Percentiles rank a stretch among this genome's conserved stretches.
These are phyloP conservation scores for Thumatha senex DNA, from an alignment of 2,888 invertebrate species.

Conservation along the genomic window DNA sequence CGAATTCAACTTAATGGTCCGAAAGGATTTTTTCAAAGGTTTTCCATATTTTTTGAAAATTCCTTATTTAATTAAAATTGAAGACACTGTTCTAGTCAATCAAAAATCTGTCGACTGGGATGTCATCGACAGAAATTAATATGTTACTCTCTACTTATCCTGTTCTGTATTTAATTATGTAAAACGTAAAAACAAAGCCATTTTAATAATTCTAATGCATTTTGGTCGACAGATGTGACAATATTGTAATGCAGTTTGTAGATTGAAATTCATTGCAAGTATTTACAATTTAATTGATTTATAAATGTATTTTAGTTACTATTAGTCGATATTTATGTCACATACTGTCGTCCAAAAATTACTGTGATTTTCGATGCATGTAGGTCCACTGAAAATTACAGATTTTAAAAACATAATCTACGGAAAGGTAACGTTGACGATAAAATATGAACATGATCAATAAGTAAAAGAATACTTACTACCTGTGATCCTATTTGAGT, in stretches of 20 bases:
- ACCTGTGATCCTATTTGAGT: no score
- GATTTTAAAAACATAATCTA: no score
- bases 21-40: no score
- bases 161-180: no score
- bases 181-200: not conserved
- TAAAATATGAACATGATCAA: no score
- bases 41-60: not conserved
- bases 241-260: not conserved
- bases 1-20: no score
- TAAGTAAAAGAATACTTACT: no score
- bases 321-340: not conserved
- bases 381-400: no score
- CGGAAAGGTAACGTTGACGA: no score
- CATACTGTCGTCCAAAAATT: constrained; percentile 1
- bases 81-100: constrained; percentile 3
- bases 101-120: constrained; percentile 2
- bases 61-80: not conserved
- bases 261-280: not conserved
- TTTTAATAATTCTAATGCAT: not conserved
- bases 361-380: no score
- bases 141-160: not conserved
- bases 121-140: constrained; percentile 1
- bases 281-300: not conserved
- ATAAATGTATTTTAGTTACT: not conserved
- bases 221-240: constrained; percentile 7